These are phyloP conservation scores for Aleiodes alternator DNA, from an alignment of 2,888 invertebrate genomes.

Conservation along the genomic window DNA sequence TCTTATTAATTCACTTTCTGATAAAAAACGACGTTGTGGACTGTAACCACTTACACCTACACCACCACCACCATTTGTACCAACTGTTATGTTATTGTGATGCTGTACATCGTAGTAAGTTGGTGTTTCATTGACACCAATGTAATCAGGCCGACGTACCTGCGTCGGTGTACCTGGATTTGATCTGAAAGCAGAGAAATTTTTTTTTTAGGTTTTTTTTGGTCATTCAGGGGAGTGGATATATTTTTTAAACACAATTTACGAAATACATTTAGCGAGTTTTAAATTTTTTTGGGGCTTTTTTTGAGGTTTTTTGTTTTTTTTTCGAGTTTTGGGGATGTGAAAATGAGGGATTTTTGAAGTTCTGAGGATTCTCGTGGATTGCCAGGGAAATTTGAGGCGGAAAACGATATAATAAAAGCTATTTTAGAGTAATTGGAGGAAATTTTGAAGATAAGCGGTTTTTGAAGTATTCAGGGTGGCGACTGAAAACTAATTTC, in stretches of 20 bases:
- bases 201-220: constrained; percentile 15
- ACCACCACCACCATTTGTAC: constrained; percentile 62
- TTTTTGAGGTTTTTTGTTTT: too few relatives aligned
- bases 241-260: neutral
- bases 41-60: constrained; percentile 71
- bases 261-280: too few relatives aligned
- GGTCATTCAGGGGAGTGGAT: neutral
- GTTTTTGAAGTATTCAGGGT: too few relatives aligned
- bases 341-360: too few relatives aligned
- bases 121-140: constrained; percentile 79
- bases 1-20: constrained; percentile 81
- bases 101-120: constrained; percentile 74
- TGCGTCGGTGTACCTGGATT: constrained; percentile 95
- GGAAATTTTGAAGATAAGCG: too few relatives aligned
- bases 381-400: too few relatives aligned
- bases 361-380: too few relatives aligned
- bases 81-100: constrained; percentile 51
- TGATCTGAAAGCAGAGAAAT: constrained; percentile 80
- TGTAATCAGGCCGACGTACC: constrained; percentile 91
- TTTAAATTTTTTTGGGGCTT: too few relatives aligned
- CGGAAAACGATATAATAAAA: too few relatives aligned
- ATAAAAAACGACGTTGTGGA: constrained; percentile 80
- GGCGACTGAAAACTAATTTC: too few relatives aligned
- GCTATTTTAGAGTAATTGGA: too few relatives aligned
- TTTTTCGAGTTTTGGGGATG: too few relatives aligned